Evolutionary conservation across 2,113 vertebrate species (phyloP).

Genomic region (Apus apus): DNA sequence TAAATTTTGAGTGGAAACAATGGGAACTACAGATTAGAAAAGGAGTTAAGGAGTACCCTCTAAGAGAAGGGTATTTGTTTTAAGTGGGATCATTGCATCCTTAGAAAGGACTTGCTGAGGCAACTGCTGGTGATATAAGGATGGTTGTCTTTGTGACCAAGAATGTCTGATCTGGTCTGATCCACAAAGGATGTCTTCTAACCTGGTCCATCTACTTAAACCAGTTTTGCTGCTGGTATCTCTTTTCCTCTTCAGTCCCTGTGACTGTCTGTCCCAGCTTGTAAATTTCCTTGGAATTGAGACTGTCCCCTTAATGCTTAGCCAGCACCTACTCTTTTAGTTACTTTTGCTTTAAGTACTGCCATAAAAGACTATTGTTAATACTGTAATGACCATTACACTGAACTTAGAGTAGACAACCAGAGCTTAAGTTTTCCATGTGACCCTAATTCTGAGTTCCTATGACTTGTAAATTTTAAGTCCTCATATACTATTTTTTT

Average conservation of each 20-base stretch:
- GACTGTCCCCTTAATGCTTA: not conserved
- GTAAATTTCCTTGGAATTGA: not conserved
- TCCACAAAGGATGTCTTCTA: not conserved
- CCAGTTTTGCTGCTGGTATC: not conserved
- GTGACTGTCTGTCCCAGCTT: not conserved
- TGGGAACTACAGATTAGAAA: not conserved
- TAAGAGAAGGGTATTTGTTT: not conserved
- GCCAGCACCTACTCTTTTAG: accelerated
- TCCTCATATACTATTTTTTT: not conserved
- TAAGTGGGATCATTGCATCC: accelerated
- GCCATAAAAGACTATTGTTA: not conserved
- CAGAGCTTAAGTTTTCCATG: not conserved
- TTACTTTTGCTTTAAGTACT: not conserved
- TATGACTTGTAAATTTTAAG: not conserved
- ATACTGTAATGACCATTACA: not conserved
- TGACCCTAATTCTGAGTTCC: not conserved
- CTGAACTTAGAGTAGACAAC: not conserved
- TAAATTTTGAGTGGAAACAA: not conserved
- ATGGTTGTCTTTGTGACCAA: accelerated
- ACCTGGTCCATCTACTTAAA: not conserved
- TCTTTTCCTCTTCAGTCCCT: not conserved
- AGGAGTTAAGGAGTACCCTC: not conserved
- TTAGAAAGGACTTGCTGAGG: not conserved
- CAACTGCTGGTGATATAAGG: not conserved
- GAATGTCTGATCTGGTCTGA: not conserved